Percentiles rank a stretch among this genome's conserved stretches.
phyloP scores from a whole-genome alignment of 1,140 invertebrate species.

The Stratiolaelaps scimitus region DNA sequence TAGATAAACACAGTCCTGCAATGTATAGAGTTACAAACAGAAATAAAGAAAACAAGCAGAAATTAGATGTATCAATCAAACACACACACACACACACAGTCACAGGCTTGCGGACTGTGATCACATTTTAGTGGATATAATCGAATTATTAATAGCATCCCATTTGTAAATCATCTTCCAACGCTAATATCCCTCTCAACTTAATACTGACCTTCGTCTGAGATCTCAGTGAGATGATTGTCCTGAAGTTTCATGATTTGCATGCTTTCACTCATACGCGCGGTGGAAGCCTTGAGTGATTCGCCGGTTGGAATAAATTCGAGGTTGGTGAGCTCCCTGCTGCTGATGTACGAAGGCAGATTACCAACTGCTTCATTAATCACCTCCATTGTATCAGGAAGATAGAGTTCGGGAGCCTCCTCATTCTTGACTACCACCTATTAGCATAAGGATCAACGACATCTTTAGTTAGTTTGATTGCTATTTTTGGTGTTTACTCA shows the following conservation, averaged over 20 bases:
- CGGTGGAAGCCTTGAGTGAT: background rate
- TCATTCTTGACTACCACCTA: constrained; percentile 32
- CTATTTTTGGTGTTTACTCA: too few species aligned
- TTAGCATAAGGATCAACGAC: too few species aligned
- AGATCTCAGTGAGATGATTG: constrained; percentile 67
- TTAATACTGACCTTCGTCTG: constrained; percentile 49
- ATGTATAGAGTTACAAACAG: background rate
- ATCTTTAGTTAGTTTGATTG: too few species aligned
- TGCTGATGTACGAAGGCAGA: constrained; percentile 9
- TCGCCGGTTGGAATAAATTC: background rate
- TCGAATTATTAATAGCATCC: background rate
- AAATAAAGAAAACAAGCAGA: background rate
- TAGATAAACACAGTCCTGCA: constrained; percentile 66
- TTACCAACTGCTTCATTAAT: constrained; percentile 1
- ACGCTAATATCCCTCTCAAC: too few species aligned
- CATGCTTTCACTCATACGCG: background rate
- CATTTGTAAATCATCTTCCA: too few species aligned
- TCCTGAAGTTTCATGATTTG: constrained; percentile 55
- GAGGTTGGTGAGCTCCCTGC: background rate
- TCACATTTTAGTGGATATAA: background rate
- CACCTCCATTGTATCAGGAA: background rate
- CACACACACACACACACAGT: too few species aligned
- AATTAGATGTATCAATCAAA: background rate
- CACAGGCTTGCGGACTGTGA: background rate
- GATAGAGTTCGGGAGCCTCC: constrained; percentile 29